phyloP scores from a whole-genome alignment of 2,797 vertebrate genomes.

The Sciurus carolinensis region DNA sequence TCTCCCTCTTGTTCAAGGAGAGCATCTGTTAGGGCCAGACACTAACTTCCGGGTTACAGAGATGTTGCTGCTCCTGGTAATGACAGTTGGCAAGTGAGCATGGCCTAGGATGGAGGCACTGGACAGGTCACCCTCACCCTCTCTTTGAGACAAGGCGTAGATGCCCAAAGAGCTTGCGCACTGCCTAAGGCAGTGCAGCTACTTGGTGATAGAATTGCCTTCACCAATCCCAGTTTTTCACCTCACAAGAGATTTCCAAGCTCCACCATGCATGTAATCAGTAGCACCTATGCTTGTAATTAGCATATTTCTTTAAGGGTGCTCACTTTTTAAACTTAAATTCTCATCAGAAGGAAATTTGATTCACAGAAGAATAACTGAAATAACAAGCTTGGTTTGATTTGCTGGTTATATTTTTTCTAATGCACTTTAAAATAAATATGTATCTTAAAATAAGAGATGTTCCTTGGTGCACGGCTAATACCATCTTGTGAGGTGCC shows the following conservation, averaged over 20 bases:
- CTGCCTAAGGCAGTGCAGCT: not conserved
- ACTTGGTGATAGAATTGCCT: not conserved
- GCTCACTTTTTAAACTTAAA: constrained; percentile 47
- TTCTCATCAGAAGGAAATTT: constrained; percentile 8
- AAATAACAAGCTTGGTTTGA: not conserved
- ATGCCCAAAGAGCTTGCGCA: not conserved
- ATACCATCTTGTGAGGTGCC: not conserved
- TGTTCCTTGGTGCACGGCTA: not conserved
- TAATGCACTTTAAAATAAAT: constrained; percentile 27
- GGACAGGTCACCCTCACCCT: not conserved
- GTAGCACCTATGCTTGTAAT: not conserved
- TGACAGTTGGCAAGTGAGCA: not conserved
- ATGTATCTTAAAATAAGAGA: constrained; percentile 27
- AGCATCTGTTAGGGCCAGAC: not conserved
- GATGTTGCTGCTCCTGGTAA: not conserved
- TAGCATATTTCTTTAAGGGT: constrained; percentile 39
- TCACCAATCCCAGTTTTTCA: not conserved
- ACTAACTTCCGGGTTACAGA: not conserved
- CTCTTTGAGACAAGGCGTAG: not conserved
- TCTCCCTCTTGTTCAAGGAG: not conserved
- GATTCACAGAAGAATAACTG: not conserved
- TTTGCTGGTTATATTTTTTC: constrained; percentile 14
- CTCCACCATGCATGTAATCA: not conserved
- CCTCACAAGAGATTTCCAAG: not conserved
- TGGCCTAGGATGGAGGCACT: not conserved